Percentiles rank a stretch among this genome's conserved stretches.
These are phyloP conservation scores for Lepidurus packardi DNA, from an alignment of 1,140 invertebrate genomes.

Conservation along the genomic window DNA sequence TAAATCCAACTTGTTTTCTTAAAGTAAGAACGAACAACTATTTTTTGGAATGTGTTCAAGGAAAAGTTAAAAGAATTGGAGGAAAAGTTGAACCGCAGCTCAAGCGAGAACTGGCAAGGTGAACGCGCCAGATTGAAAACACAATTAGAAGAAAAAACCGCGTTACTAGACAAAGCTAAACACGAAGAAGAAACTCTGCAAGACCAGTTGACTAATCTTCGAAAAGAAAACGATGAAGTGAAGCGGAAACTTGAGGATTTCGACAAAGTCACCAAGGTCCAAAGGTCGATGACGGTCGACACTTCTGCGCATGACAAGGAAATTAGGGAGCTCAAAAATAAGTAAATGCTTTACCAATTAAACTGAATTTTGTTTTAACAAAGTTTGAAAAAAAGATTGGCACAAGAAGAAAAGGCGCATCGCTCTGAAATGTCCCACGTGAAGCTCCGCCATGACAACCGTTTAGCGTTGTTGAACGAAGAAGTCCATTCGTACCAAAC, in stretches of 20 bases:
- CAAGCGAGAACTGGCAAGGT: slow-evolving; percentile 49
- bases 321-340: slow-evolving; percentile 60
- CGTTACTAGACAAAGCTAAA: slow-evolving; percentile 64
- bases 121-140: slow-evolving; percentile 62
- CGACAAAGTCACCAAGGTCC: slow-evolving; percentile 73
- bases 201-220: slow-evolving; percentile 62
- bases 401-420: slow-evolving; percentile 68
- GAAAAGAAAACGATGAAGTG: slow-evolving; percentile 72
- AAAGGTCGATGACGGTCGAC: slow-evolving; percentile 67
- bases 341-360: slow-evolving; percentile 43
- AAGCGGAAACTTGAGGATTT: slow-evolving; percentile 75
- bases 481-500: slow-evolving; percentile 78
- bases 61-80: slow-evolving; percentile 49
- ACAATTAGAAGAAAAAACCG: slow-evolving; percentile 64
- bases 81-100: slow-evolving; percentile 41
- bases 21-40: slow-evolving; percentile 4
- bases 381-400: slow-evolving; percentile 50
- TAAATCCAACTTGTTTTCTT: slow-evolving; percentile 28
- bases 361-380: slow-evolving; percentile 26
- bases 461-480: slow-evolving; percentile 73
- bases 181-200: slow-evolving; percentile 63
- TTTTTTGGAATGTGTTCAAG: slow-evolving; percentile 49
- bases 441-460: slow-evolving; percentile 80
- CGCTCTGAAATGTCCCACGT: slow-evolving; percentile 77
- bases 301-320: slow-evolving; percentile 66